Evolutionary conservation across 2,113 vertebrate species (phyloP), one percentile per base, ranked within the genome.

Genomic region (Abramis brama): DNA sequence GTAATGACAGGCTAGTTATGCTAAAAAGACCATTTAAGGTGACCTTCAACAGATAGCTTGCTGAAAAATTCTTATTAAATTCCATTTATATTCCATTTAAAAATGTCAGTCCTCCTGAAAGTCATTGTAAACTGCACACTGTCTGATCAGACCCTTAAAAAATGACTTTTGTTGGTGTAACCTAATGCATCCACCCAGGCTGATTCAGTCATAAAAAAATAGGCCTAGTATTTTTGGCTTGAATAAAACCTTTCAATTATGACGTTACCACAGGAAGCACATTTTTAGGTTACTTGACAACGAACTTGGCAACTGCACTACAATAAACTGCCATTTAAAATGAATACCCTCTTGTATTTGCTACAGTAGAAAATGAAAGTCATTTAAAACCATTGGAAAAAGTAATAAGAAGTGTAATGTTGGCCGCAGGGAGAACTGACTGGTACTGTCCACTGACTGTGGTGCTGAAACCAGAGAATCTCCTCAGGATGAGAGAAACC

Each of bases 391-490:
- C 25, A 21, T 11, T 77, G 64, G 7, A 33, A 55, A 45, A 27
- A 17, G 27, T 19, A 33, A 21, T 77, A 77, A 52, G 27, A 77
- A 33, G 25, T 57, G 3, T 57, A 71, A 73, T 73, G 50, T n/a
- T 36, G 23, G 47, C 27, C 33, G 19, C 50, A 55, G 23, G 84
- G 47, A 71, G 7, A 47, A 11, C 36, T 73, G 59, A 45, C 52
- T 57, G 82, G 27, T 64, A 50, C 82, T 84, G 86, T 87, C 86
- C 86, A 17, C 86, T 39, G 17, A 52, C 25, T 50, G 52, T 84
- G 39, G 86, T 84, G 57, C 86, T 84, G 86, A 87, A 87, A 80
- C n/a, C 12, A 78, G 74, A 78, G 12, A 25, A 52, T 47, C 30
- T 66, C 62, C 11, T 8, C 47, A 79, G 60, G 47, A 68, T 8